These are phyloP conservation scores for Scleropages formosus DNA, from an alignment of 2,797 vertebrate species.

Conservation along the genomic window DNA sequence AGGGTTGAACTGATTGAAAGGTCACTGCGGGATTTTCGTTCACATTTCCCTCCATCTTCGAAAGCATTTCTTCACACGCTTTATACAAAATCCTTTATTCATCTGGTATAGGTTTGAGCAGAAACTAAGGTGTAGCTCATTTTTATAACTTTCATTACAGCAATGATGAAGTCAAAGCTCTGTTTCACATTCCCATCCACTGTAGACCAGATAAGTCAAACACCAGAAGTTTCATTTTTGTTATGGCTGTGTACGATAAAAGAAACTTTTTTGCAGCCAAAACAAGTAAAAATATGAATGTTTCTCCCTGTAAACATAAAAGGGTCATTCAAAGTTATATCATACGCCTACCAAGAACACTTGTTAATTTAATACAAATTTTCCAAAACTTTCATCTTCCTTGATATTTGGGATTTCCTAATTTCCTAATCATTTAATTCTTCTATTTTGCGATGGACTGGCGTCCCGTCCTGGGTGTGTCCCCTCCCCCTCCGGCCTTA, in stretches of 20 bases:
- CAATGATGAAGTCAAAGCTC: not conserved
- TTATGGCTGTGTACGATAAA: constrained; percentile 36
- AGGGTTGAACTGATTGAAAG: too few species aligned
- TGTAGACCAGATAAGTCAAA: constrained; percentile 25
- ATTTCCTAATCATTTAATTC: too few species aligned
- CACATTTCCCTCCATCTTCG: too few species aligned
- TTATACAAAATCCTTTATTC: not conserved
- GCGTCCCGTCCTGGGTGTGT: too few species aligned
- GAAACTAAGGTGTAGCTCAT: not conserved
- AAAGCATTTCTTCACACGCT: too few species aligned
- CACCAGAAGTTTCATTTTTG: constrained; percentile 22
- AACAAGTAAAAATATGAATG: constrained; percentile 28
- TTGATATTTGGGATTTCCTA: too few species aligned
- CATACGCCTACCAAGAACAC: too few species aligned
- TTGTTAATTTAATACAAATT: too few species aligned
- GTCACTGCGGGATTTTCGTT: too few species aligned
- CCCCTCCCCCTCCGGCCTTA: too few species aligned
- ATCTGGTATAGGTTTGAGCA: constrained; percentile 5
- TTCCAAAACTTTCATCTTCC: too few species aligned
- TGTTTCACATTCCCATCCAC: constrained; percentile 22
- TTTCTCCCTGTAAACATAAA: not conserved
- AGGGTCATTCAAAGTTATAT: not conserved
- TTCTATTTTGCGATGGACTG: too few species aligned
- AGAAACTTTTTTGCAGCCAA: constrained; percentile 30
- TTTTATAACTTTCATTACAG: constrained; percentile 2